phyloP scores from a whole-genome alignment of 1,140 invertebrate genomes.

The Saccostrea cuccullata region DNA sequence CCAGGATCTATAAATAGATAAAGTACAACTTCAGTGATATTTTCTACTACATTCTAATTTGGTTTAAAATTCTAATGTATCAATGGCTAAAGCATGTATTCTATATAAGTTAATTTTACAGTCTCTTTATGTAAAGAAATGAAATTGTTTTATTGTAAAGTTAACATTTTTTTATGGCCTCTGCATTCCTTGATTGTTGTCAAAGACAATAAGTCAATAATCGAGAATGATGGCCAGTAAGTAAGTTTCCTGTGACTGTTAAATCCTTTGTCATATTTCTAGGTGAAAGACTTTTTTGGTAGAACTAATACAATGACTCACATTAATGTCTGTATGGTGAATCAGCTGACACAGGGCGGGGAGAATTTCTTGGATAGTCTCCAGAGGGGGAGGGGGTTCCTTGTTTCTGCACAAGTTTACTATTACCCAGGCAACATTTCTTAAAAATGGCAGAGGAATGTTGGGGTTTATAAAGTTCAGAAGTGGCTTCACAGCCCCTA shows the following conservation, averaged over 20 bases:
- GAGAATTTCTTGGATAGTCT: constrained; percentile 93
- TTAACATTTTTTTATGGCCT: too few relatives aligned
- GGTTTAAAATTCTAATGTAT: too few relatives aligned
- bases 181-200: too few relatives aligned
- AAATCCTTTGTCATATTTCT: too few relatives aligned
- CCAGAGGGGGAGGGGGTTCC: constrained; percentile 77
- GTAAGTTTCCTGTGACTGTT: too few relatives aligned
- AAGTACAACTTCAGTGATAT: not conserved
- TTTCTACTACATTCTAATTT: too few relatives aligned
- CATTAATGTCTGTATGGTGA: constrained; percentile 96
- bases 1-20: constrained; percentile 88
- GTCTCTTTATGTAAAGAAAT: too few relatives aligned
- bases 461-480: constrained; percentile 77
- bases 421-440: constrained; percentile 80
- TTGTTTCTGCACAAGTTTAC: constrained; percentile 80
- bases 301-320: constrained; percentile 80
- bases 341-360: constrained; percentile 96
- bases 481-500: constrained; percentile 77
- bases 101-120: too few relatives aligned
- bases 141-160: too few relatives aligned
- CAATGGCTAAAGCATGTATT: too few relatives aligned
- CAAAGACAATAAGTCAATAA: too few relatives aligned
- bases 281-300: not conserved
- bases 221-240: too few relatives aligned
- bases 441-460: constrained; percentile 76